phyloP scores from a whole-genome alignment of 1,140 invertebrate species.

The Telenomus remus region DNA sequence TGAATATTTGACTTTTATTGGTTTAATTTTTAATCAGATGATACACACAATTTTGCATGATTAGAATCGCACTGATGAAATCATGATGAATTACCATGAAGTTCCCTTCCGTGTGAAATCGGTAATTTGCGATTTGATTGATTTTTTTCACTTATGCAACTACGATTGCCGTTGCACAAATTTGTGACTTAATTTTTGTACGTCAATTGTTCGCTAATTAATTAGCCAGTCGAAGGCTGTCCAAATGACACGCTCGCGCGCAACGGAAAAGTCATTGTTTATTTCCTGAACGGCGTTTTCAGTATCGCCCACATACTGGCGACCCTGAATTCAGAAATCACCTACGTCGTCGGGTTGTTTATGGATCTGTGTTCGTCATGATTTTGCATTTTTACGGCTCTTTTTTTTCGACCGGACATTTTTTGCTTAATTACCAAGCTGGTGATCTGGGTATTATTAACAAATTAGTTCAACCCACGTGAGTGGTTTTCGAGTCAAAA shows the following conservation, averaged over 20 bases:
- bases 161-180: slow-evolving; percentile 11
- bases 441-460: no score
- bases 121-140: slow-evolving; percentile 17
- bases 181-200: slow-evolving; percentile 40
- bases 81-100: slow-evolving; percentile 9
- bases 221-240: slow-evolving; percentile 27
- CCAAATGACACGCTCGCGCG: slow-evolving; percentile 10
- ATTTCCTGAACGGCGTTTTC: slow-evolving; percentile 63
- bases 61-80: background rate
- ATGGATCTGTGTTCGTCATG: slow-evolving; percentile 49
- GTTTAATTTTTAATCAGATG: no score
- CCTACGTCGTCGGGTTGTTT: slow-evolving; percentile 56
- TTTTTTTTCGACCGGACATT: slow-evolving; percentile 4
- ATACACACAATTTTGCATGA: background rate
- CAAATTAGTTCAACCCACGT: no score
- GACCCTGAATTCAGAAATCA: slow-evolving; percentile 59
- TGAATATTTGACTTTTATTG: no score
- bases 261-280: slow-evolving; percentile 52
- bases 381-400: slow-evolving; percentile 34
- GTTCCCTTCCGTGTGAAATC: slow-evolving; percentile 18
- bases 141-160: slow-evolving; percentile 21
- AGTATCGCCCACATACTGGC: slow-evolving; percentile 50
- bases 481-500: no score
- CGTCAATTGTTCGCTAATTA: slow-evolving; percentile 26
- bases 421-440: no score